A percentile compares a stretch with the other conserved stretches of the same genome.
Evolutionary conservation across 2,797 vertebrate genomes (phyloP).

Genomic region (Odontamblyopus rebecca): DNA sequence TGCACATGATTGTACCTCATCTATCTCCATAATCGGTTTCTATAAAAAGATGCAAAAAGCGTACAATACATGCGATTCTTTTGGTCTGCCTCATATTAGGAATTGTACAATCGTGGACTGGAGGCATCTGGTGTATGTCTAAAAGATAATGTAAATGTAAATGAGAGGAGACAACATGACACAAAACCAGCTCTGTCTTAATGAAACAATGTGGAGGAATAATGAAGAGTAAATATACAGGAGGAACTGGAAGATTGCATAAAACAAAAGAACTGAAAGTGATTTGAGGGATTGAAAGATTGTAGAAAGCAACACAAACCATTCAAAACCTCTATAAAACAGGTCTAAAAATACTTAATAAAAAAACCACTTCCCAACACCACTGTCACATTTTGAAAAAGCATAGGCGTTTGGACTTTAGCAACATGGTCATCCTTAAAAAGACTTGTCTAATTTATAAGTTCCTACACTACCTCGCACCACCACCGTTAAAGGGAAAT

Average conservation of each 20-base stretch:
- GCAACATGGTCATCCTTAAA: too few relatives aligned
- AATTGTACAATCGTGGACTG: slow-evolving; percentile 34
- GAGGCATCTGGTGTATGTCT: slow-evolving; percentile 57
- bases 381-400: too few relatives aligned
- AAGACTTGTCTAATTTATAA: too few relatives aligned
- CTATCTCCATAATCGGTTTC: slow-evolving; percentile 26
- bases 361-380: too few relatives aligned
- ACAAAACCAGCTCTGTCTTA: slow-evolving; percentile 50
- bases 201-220: slow-evolving; percentile 61
- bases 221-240: slow-evolving; percentile 36
- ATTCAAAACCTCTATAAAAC: too few relatives aligned
- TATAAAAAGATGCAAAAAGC: slow-evolving; percentile 22
- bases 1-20: slow-evolving; percentile 22
- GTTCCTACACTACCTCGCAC: too few relatives aligned
- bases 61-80: slow-evolving; percentile 29
- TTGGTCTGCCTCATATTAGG: slow-evolving; percentile 31
- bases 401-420: too few relatives aligned
- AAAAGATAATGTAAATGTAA: slow-evolving; percentile 68
- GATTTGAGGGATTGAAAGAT: background rate
- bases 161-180: slow-evolving; percentile 67
- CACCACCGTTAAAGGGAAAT: too few relatives aligned
- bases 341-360: too few relatives aligned
- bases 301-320: too few relatives aligned
- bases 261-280: slow-evolving; percentile 6
- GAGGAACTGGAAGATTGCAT: slow-evolving; percentile 20